A percentile compares a stretch with the other conserved stretches of the same genome.
Conservation (phyloP, 2,888 invertebrate species). For the Dryadula phaetusa region DNA sequence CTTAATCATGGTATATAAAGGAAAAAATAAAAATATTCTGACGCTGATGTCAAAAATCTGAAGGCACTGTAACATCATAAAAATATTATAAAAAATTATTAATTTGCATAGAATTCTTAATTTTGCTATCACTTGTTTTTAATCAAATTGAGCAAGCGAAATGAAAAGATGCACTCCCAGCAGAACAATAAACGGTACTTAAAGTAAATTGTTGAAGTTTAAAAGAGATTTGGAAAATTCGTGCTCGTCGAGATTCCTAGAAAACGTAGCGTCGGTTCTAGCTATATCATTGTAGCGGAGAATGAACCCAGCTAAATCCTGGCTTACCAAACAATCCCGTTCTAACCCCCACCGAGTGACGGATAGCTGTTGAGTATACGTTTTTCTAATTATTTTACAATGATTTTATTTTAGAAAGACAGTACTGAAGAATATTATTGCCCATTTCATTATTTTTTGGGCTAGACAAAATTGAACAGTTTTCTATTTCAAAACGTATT, state of each 20-base stretch:
- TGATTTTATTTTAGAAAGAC: neutral
- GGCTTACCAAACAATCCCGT: conserved; percentile 52
- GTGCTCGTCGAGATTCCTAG: conserved; percentile 42
- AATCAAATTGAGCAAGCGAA: conserved; percentile 37
- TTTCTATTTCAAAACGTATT: too few relatives aligned
- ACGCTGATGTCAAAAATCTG: neutral
- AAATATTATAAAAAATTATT: too few relatives aligned
- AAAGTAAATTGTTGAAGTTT: conserved; percentile 39
- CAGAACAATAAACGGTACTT: conserved; percentile 33
- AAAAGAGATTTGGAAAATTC: conserved; percentile 39
- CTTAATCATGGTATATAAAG: neutral
- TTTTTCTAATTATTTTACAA: conserved; percentile 46
- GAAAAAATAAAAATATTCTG: neutral
- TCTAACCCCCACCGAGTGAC: conserved; percentile 45
- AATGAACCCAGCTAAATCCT: conserved; percentile 62
- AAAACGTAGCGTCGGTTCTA: conserved; percentile 54
- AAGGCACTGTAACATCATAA: neutral
- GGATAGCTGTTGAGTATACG: conserved; percentile 49
- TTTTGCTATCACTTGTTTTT: neutral
- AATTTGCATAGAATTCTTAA: neutral
- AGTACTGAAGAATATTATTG: neutral
- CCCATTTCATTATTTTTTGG: too few relatives aligned
- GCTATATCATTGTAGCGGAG: conserved; percentile 52
- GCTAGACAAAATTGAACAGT: too few relatives aligned
- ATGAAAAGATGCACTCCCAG: conserved; percentile 34